Percentiles rank a stretch among this genome's conserved stretches.
These are phyloP conservation scores for Limonius californicus DNA, from an alignment of 1,140 invertebrate genomes.

Conservation along the genomic window DNA sequence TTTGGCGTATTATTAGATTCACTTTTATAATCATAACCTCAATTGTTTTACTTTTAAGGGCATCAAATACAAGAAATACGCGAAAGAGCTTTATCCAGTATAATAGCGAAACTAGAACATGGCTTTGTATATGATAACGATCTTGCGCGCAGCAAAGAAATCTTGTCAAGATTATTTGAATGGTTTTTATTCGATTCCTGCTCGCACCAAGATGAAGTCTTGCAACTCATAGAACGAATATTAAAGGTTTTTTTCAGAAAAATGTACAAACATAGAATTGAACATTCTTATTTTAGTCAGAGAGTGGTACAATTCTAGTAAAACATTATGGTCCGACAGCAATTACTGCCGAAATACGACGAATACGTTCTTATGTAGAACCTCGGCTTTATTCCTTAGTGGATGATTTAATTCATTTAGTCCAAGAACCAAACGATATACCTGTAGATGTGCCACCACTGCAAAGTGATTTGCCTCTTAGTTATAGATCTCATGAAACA, in stretches of 20 bases:
- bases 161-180: conserved; percentile 41
- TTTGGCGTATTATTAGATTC: too few species aligned
- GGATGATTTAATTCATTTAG: conserved; percentile 25
- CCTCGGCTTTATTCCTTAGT: conserved; percentile 25
- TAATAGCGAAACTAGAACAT: conserved; percentile 42
- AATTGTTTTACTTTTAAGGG: conserved; percentile 29
- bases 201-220: conserved; percentile 34
- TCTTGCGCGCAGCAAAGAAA: conserved; percentile 38
- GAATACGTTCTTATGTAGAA: conserved; percentile 33
- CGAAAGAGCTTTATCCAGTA: conserved; percentile 41
- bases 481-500: conserved; percentile 30
- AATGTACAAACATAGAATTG: neutral
- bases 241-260: conserved; percentile 33
- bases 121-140: conserved; percentile 42
- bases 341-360: conserved; percentile 31
- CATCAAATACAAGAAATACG: conserved; percentile 45
- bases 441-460: conserved; percentile 31
- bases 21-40: conserved; percentile 15
- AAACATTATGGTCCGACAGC: conserved; percentile 32
- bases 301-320: conserved; percentile 33
- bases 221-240: conserved; percentile 35
- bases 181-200: conserved; percentile 43
- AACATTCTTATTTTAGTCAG: conserved; percentile 30
- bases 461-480: conserved; percentile 36
- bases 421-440: neutral